Base-by-base conservation (phyloP, 2,888 invertebrate genomes). In the Cremastinae sp. region DNA sequence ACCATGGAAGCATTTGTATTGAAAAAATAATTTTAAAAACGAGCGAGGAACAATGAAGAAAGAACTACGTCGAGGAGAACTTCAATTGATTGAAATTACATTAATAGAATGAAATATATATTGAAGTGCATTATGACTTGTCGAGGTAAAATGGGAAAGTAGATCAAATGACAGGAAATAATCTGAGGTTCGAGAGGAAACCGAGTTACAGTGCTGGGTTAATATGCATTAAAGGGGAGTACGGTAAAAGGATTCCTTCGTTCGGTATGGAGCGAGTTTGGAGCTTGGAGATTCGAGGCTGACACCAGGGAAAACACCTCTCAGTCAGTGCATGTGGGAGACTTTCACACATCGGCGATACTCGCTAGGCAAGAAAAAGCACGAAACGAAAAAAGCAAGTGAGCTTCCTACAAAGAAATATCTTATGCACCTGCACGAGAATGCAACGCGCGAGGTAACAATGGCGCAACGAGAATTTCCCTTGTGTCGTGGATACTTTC, bases 391-490 rank as follows among this genome's bases (percentile, higher is more conserved):
- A 47, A 18, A 41, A 47, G 28, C 16, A 47, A 65, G 70, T 66
- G 36, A 72, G 53, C 76, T 49, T 74, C 80, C 76, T 77, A 78
- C 80, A 56, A 75, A 71, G 71, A 75, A 71, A 66, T 71, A 59
- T 75, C 61, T 66, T 71, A 62, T 75, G 66, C 75, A 75, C 75
- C 56, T 71, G 62, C 61, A 75, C 66, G 47, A 54, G 75, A 66
- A 66, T 75, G 65, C 75, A 71, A 54, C 71, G 49, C 41, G 54
- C 43, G 47, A 65, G 59, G 58, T 66, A 75, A 75, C 75, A 75
- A 75, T 75, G 71, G 66, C 61, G 66, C 61, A 22, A 41, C 70
- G 56, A 62, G 71, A 71, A 75, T 75, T 75, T 75, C 75, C 71
- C 75, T 56, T 71, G 71, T 75, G 75, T 71, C 75, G 45, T 36